Conservation (phyloP, 2,797 vertebrate species). For the Octomys mimax region DNA sequence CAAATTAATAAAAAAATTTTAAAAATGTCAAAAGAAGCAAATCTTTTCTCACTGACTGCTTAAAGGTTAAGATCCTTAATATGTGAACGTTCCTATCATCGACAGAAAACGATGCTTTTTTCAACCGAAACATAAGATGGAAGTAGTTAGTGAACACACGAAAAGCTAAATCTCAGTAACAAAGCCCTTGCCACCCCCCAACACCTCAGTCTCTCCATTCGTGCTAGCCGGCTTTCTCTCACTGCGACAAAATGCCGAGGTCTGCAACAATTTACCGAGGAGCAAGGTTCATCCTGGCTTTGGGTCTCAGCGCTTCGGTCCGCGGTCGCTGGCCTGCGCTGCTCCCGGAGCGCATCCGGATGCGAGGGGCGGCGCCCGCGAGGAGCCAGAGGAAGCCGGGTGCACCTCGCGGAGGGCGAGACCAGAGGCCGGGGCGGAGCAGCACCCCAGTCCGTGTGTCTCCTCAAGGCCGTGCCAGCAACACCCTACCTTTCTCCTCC, state of each 20-base stretch:
- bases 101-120: not conserved
- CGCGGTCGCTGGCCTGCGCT: not conserved
- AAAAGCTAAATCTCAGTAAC: not conserved
- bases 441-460: not conserved
- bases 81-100: slow-evolving; percentile 20
- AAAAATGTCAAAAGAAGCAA: slow-evolving; percentile 7
- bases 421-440: not conserved
- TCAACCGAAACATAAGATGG: not conserved
- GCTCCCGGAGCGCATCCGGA: not conserved
- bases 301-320: not conserved
- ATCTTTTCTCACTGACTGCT: slow-evolving; percentile 17
- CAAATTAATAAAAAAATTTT: slow-evolving; percentile 39
- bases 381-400: not conserved
- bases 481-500: not conserved
- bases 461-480: not conserved
- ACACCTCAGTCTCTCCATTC: not conserved
- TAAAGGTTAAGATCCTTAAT: no score
- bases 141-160: not conserved
- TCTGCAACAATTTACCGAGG: not conserved
- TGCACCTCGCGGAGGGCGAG: not conserved
- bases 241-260: not conserved
- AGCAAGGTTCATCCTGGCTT: not conserved
- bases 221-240: not conserved
- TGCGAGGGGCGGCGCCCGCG: not conserved
- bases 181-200: not conserved